phyloP scores from a whole-genome alignment of 2,888 invertebrate genomes.

The Tribolium freemani region DNA sequence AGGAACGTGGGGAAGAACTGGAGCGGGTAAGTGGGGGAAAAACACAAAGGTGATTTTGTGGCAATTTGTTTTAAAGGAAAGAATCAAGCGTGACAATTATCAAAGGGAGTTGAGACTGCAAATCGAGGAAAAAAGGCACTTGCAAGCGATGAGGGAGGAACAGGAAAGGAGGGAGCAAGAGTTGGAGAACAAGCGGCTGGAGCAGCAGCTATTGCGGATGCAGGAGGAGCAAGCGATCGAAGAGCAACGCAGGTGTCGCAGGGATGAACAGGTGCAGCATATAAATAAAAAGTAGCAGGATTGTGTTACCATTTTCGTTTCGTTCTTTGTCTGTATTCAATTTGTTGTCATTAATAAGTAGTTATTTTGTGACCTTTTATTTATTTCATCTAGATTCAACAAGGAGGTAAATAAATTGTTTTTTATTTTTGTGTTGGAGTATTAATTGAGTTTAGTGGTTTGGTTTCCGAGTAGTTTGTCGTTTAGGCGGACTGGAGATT shows the following conservation, averaged over 20 bases:
- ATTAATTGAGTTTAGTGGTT: background rate
- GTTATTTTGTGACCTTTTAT: background rate
- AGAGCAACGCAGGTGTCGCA: slow-evolving; percentile 59
- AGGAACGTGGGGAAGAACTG: slow-evolving; percentile 61
- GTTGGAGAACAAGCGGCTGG: slow-evolving; percentile 74
- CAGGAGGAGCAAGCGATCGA: slow-evolving; percentile 64
- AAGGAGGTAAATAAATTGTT: no score
- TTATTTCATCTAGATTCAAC: background rate
- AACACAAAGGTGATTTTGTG: background rate
- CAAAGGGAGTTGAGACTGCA: slow-evolving; percentile 77
- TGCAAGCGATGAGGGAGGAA: slow-evolving; percentile 63
- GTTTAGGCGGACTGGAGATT: background rate
- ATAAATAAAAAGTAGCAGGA: background rate
- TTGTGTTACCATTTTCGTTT: background rate
- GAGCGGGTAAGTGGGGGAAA: slow-evolving; percentile 57
- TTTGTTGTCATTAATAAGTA: background rate
- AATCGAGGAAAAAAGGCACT: slow-evolving; percentile 76
- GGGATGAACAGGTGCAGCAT: slow-evolving; percentile 60
- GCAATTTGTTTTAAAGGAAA: slow-evolving; percentile 66
- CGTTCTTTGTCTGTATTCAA: background rate
- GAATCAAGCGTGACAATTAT: slow-evolving; percentile 75
- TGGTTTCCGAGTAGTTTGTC: background rate
- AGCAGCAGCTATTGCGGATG: slow-evolving; percentile 75
- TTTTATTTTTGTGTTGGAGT: background rate
- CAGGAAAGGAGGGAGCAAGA: slow-evolving; percentile 68